Evolutionary conservation across 2,113 vertebrate genomes (phyloP).

Genomic region (Prietella phreatophila): DNA sequence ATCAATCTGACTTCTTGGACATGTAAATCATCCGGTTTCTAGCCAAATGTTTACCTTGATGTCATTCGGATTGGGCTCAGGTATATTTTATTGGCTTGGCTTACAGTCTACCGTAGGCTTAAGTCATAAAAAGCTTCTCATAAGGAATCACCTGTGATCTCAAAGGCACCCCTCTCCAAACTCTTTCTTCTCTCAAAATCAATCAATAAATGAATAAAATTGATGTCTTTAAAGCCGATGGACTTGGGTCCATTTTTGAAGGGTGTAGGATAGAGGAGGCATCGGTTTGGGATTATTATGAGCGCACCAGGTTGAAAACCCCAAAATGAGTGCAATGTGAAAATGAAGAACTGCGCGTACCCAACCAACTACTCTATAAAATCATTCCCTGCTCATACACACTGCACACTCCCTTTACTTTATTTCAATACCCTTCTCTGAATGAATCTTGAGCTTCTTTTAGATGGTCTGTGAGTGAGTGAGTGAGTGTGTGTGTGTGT

Average conservation of each 20-base stretch:
- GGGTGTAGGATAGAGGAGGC: neutral
- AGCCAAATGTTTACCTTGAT: neutral
- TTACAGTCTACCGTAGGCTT: neutral
- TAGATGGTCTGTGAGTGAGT: neutral
- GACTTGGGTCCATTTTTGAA: neutral
- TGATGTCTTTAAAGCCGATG: neutral
- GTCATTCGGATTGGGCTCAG: neutral
- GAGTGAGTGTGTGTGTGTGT: neutral
- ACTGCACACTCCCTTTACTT: neutral
- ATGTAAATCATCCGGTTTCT: neutral
- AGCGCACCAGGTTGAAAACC: neutral
- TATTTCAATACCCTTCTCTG: neutral
- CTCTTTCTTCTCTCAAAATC: neutral
- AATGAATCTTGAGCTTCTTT: neutral
- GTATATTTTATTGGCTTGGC: too few species aligned
- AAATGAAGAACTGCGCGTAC: neutral
- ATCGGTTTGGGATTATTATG: neutral
- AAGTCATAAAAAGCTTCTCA: neutral
- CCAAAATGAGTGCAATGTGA: neutral
- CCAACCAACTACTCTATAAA: neutral
- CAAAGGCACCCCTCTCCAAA: neutral
- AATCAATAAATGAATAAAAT: neutral
- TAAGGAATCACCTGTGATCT: neutral
- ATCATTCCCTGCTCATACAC: neutral
- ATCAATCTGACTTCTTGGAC: neutral